Conservation (phyloP, 2,888 invertebrate species). For the Azorinus chamasolen region DNA sequence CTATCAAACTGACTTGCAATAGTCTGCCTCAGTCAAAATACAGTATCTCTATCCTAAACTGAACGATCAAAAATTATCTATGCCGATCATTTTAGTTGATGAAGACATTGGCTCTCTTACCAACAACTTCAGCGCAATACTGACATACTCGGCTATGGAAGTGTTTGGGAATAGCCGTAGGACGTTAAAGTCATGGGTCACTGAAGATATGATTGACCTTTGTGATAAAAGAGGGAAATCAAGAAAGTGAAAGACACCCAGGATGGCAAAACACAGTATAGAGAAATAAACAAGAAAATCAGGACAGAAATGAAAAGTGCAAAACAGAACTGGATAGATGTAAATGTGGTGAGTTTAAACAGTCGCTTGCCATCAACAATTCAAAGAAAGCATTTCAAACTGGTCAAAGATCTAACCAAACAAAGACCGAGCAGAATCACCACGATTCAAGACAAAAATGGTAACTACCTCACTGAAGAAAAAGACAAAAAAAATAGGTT, state of each 20-base stretch:
- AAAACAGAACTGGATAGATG: conserved; percentile 16
- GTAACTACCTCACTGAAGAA: conserved; percentile 29
- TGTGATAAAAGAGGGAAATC: conserved; percentile 19
- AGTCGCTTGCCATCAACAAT: conserved; percentile 6
- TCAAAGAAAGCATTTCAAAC: conserved; percentile 23
- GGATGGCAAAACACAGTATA: conserved; percentile 2
- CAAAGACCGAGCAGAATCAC: too few relatives aligned
- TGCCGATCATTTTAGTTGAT: not conserved
- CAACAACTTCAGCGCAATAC: not conserved
- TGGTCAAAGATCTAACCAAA: conserved; percentile 22
- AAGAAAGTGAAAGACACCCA: conserved; percentile 6
- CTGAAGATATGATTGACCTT: not conserved
- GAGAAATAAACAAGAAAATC: conserved; percentile 16
- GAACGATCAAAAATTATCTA: too few relatives aligned
- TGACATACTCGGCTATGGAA: conserved; percentile 19
- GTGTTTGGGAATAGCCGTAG: conserved; percentile 3
- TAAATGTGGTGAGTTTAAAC: conserved; percentile 13
- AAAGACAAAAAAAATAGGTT: conserved; percentile 27
- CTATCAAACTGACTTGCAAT: too few relatives aligned
- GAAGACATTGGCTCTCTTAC: not conserved
- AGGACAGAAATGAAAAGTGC: conserved; percentile 11
- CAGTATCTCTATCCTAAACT: too few relatives aligned
- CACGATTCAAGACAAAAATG: conserved; percentile 18
- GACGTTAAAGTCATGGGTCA: conserved; percentile 16
- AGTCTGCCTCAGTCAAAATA: too few relatives aligned